A percentile compares a stretch with the other conserved stretches of the same genome.
Evolutionary conservation across 2,888 invertebrate genomes (phyloP).

Genomic region (Elysia crispata): DNA sequence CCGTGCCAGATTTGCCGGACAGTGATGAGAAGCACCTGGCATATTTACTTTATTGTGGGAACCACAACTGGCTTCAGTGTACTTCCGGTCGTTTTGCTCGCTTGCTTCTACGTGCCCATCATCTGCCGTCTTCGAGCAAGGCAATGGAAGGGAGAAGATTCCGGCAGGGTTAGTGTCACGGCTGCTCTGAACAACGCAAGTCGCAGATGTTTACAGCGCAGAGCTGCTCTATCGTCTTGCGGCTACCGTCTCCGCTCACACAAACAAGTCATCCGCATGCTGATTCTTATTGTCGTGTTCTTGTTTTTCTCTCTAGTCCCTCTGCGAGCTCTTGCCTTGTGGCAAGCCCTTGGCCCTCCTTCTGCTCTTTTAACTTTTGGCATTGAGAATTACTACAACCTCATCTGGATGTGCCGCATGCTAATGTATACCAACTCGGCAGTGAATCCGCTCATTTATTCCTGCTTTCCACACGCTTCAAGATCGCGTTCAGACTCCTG

Average conservation of each 20-base stretch:
- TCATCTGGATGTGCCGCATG: constrained; percentile 88
- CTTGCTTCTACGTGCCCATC: constrained; percentile 85
- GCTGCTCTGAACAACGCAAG: background rate
- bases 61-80: constrained; percentile 91
- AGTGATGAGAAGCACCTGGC: constrained; percentile 85
- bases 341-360: constrained; percentile 84
- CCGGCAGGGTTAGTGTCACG: constrained; percentile 18
- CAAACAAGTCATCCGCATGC: constrained; percentile 65
- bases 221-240: too few species aligned
- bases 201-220: too few species aligned
- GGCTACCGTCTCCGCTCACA: constrained; percentile 53
- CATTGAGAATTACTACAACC: constrained; percentile 88
- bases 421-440: constrained; percentile 93
- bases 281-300: constrained; percentile 80
- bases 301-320: constrained; percentile 94
- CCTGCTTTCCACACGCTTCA: constrained; percentile 94
- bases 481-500: constrained; percentile 78
- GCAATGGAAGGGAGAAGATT: too few species aligned
- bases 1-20: constrained; percentile 26
- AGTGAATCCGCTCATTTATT: constrained; percentile 94
- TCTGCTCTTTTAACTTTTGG: constrained; percentile 85
- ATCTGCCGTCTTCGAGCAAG: constrained; percentile 39
- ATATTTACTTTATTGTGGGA: constrained; percentile 87
- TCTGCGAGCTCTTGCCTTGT: constrained; percentile 90
- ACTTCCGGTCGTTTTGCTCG: constrained; percentile 87